A percentile compares a stretch with the other conserved stretches of the same genome.
Evolutionary conservation across 1,140 invertebrate genomes (phyloP).

Genomic region (Polypedilum pembai): DNA sequence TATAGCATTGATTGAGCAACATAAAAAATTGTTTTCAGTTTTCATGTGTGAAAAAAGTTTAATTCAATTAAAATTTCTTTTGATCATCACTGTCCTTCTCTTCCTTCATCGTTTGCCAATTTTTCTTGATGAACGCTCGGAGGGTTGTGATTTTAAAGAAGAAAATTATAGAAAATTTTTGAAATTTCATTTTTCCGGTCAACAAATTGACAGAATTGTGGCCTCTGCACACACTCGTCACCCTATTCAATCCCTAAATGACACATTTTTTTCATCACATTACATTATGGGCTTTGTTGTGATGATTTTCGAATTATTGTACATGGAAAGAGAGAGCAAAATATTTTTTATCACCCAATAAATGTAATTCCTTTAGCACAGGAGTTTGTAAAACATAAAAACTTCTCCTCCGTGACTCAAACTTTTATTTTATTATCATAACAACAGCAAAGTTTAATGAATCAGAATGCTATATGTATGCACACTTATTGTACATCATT

Average conservation of each 20-base stretch:
- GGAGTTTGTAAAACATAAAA: background rate
- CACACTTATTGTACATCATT: background rate
- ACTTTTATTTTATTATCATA: constrained; percentile 1
- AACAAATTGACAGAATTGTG: background rate
- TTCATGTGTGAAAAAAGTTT: constrained; percentile 15
- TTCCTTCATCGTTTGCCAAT: background rate
- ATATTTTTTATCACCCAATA: constrained; percentile 23
- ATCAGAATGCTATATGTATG: background rate
- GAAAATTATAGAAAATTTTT: background rate
- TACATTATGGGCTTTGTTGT: background rate
- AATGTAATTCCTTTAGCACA: background rate
- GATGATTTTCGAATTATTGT: constrained; percentile 25
- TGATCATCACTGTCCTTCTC: background rate
- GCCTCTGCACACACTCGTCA: too few species aligned
- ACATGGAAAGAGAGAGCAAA: background rate
- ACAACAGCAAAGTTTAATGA: constrained; percentile 25
- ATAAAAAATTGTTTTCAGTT: background rate
- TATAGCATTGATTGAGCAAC: background rate
- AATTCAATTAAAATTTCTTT: constrained; percentile 27
- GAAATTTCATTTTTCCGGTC: constrained; percentile 6
- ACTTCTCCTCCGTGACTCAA: background rate
- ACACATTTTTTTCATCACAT: background rate
- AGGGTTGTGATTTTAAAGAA: too few species aligned
- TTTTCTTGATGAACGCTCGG: too few species aligned
- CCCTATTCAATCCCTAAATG: too few species aligned